A percentile compares a stretch with the other conserved stretches of the same genome.
phyloP scores from a whole-genome alignment of 30 jellyfish, hydroid and myxozoan genomes.

The Chrysaora quinquecirrha region DNA sequence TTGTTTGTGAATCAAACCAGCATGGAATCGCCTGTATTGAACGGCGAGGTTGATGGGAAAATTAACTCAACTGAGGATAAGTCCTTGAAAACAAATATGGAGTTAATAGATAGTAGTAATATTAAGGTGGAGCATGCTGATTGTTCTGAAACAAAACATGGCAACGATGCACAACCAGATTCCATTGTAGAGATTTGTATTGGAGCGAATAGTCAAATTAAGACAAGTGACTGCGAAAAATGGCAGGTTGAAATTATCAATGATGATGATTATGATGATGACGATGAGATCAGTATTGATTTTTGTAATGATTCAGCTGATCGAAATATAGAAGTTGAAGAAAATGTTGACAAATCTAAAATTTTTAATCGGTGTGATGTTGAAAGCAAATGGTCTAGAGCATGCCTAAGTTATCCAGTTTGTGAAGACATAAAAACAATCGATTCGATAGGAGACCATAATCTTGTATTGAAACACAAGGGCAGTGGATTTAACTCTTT shows the following conservation, averaged over 20 bases:
- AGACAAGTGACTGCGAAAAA: slow-evolving; percentile 18
- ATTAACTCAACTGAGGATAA: not conserved
- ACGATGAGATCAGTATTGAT: slow-evolving; percentile 4
- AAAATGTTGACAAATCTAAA: not conserved
- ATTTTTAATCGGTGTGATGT: not conserved
- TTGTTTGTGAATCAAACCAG: not conserved
- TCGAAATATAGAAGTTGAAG: not conserved
- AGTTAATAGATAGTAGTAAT: not conserved
- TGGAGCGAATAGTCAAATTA: slow-evolving; percentile 41
- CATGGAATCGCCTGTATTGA: not conserved
- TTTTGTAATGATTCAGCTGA: slow-evolving; percentile 26
- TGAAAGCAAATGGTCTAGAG: not conserved
- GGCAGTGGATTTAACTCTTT: slow-evolving; percentile 58
- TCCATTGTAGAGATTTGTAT: slow-evolving; percentile 58
- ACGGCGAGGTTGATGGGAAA: not conserved
- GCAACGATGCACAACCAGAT: slow-evolving; percentile 47
- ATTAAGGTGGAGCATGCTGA: not conserved
- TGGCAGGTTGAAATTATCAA: slow-evolving; percentile 61
- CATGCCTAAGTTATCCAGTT: slow-evolving; percentile 5
- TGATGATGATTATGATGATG: not conserved
- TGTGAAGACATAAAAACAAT: slow-evolving; percentile 49
- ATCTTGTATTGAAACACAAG: slow-evolving; percentile 64
- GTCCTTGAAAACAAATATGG: not conserved
- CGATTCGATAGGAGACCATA: slow-evolving; percentile 49
- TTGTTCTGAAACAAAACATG: slow-evolving; percentile 27